A percentile compares a stretch with the other conserved stretches of the same genome.
phyloP scores from a whole-genome alignment of 1,140 invertebrate genomes.

The Agrypnia vestita region DNA sequence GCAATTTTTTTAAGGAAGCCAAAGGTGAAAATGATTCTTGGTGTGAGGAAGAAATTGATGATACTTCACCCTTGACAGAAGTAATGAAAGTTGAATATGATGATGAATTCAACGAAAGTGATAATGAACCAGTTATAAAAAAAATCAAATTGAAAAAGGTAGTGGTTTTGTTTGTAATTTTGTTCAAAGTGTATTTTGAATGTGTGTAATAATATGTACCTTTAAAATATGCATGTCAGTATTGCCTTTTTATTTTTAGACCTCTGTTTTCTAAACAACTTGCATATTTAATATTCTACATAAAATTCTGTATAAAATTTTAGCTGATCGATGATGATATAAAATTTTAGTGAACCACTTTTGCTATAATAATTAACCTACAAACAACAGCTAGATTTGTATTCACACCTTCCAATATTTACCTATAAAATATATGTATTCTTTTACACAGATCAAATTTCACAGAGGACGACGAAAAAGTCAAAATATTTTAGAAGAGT shows the following conservation, averaged over 20 bases:
- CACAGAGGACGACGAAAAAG: conserved; percentile 25
- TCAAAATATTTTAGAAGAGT: neutral
- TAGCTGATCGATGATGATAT: no score
- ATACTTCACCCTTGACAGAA: neutral
- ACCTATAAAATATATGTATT: neutral
- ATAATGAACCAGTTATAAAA: conserved; percentile 52
- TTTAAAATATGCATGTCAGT: neutral
- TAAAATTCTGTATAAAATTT: no score
- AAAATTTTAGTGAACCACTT: no score
- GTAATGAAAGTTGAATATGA: conserved; percentile 52
- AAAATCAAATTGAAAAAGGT: conserved; percentile 30
- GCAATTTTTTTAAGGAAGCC: conserved; percentile 33
- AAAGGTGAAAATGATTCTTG: conserved; percentile 9
- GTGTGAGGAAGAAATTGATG: conserved; percentile 20
- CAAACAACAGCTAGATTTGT: neutral
- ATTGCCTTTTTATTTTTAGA: neutral
- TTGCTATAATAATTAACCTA: no score
- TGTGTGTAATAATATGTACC: neutral
- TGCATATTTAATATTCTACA: no score
- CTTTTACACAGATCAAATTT: conserved; percentile 22
- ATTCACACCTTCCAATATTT: neutral
- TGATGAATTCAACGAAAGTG: conserved; percentile 49
- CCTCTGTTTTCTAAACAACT: no score
- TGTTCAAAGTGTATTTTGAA: neutral
- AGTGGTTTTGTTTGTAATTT: neutral